phyloP scores from a whole-genome alignment of 1,140 invertebrate genomes.

The Dysdera silvatica region DNA sequence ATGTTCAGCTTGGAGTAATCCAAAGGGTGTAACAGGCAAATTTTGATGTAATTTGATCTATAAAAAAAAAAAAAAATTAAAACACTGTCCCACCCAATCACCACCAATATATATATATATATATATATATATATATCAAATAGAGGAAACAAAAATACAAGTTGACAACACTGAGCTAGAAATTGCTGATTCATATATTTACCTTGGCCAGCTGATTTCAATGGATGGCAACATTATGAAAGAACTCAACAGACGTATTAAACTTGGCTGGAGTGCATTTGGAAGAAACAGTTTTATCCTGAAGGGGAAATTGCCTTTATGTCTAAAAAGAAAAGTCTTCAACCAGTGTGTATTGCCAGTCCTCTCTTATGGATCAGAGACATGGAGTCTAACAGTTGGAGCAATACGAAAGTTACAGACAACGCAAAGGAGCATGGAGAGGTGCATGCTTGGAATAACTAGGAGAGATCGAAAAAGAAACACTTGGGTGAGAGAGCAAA shows the following conservation, averaged over 20 bases:
- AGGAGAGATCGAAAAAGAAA: no score
- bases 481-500: no score
- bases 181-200: neutral
- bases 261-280: no score
- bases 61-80: neutral
- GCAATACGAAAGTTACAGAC: no score
- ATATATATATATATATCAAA: neutral
- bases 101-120: neutral
- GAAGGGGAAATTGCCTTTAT: no score
- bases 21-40: constrained; percentile 13
- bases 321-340: no score
- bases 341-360: no score
- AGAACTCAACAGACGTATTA: neutral
- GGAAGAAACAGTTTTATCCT: no score
- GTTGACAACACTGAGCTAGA: neutral
- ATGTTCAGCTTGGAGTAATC: constrained; percentile 6
- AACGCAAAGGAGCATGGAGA: no score
- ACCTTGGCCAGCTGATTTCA: neutral
- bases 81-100: neutral
- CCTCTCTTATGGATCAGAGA: no score
- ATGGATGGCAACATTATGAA: neutral
- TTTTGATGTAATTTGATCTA: neutral
- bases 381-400: no score
- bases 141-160: neutral
- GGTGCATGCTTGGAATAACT: no score